Evolutionary conservation across 1,140 invertebrate genomes (phyloP).

Genomic region (Dreissena polymorpha): DNA sequence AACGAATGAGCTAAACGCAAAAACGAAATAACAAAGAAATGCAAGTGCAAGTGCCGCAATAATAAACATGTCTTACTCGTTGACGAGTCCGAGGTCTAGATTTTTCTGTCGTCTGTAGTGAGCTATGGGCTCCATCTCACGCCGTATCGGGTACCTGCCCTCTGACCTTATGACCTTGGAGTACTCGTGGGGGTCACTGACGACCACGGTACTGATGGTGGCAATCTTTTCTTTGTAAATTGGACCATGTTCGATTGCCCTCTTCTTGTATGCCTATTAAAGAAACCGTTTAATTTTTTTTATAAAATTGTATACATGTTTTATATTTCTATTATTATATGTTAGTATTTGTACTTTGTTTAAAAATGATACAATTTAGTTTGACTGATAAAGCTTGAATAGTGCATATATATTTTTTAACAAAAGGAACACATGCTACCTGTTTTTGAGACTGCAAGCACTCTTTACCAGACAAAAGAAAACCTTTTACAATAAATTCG

Average conservation of each 20-base stretch:
- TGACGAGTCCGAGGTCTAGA: slow-evolving; percentile 76
- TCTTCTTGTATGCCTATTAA: slow-evolving; percentile 71
- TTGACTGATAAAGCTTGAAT: too few species aligned
- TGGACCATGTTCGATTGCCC: slow-evolving; percentile 74
- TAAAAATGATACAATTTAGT: too few species aligned
- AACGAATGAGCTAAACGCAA: too few species aligned
- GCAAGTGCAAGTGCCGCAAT: neutral
- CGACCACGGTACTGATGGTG: slow-evolving; percentile 71
- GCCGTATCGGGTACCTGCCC: slow-evolving; percentile 72
- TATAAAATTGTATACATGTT: too few species aligned
- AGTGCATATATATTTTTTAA: too few species aligned
- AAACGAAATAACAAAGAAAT: too few species aligned
- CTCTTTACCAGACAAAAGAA: too few species aligned
- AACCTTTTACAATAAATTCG: too few species aligned
- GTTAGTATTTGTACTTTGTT: too few species aligned
- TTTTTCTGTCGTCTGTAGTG: slow-evolving; percentile 72
- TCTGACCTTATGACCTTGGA: slow-evolving; percentile 75
- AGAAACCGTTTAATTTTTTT: neutral
- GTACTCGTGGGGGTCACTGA: slow-evolving; percentile 76
- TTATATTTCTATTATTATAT: too few species aligned
- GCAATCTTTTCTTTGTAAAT: slow-evolving; percentile 78
- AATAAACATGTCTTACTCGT: slow-evolving; percentile 72
- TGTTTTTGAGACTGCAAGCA: too few species aligned
- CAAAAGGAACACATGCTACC: too few species aligned
- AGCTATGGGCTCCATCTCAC: slow-evolving; percentile 76